These are phyloP conservation scores for Potorous gilbertii DNA, from an alignment of 2,797 vertebrate genomes.

Conservation along the genomic window DNA sequence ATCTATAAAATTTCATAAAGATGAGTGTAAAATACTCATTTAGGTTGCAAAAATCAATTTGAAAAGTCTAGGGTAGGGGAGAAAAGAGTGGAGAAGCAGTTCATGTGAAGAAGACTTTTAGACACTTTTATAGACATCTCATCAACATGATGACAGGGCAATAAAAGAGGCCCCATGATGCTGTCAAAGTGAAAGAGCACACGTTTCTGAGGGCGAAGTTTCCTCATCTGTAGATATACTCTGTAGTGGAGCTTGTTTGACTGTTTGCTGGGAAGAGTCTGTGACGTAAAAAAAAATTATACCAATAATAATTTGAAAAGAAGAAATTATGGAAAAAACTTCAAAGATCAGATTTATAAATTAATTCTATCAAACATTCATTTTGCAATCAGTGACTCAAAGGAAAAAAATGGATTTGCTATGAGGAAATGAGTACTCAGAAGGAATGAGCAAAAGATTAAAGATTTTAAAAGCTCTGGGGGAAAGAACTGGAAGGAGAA, in stretches of 20 bases:
- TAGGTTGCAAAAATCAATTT: background rate
- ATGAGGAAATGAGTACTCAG: background rate
- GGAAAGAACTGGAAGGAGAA: background rate
- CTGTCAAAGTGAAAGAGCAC: background rate
- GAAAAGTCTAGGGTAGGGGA: background rate
- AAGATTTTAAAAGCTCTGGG: background rate
- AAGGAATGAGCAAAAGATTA: background rate
- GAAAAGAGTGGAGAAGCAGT: background rate
- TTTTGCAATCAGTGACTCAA: background rate
- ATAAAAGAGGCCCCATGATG: background rate
- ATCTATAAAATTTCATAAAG: background rate
- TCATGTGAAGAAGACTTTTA: slow-evolving; percentile 2
- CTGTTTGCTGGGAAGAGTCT: background rate
- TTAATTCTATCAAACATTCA: background rate
- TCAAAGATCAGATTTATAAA: background rate
- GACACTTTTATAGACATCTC: background rate
- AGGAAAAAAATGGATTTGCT: background rate
- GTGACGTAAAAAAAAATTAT: background rate
- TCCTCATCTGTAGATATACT: background rate
- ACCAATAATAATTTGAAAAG: background rate
- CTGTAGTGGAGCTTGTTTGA: background rate
- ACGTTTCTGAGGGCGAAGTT: background rate
- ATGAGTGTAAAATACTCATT: background rate
- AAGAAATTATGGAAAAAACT: background rate
- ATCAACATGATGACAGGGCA: background rate